Evolutionary conservation across 2,888 invertebrate genomes (phyloP).

Genomic region (Heliconius hortense): DNA sequence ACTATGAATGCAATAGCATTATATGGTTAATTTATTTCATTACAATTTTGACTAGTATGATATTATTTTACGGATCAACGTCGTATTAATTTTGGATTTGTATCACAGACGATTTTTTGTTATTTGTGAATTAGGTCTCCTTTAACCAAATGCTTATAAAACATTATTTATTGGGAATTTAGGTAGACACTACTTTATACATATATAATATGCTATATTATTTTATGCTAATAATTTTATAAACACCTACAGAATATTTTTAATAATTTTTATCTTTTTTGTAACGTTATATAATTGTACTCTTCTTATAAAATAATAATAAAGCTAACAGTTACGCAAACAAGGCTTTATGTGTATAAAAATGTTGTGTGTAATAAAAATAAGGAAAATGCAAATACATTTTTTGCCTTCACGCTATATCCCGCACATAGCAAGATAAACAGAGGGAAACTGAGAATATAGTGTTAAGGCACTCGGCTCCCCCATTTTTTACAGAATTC

Average conservation of each 20-base stretch:
- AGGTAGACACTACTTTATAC: constrained; percentile 1
- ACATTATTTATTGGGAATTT: background rate
- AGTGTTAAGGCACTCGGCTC: no score
- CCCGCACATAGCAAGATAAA: no score
- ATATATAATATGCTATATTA: constrained; percentile 4
- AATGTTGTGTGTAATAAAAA: background rate
- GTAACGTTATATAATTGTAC: constrained; percentile 22
- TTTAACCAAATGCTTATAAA: constrained; percentile 15
- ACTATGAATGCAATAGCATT: constrained; percentile 15
- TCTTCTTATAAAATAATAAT: constrained; percentile 2
- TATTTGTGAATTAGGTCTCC: constrained; percentile 1
- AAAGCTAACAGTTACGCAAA: constrained; percentile 14
- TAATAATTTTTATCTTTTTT: background rate
- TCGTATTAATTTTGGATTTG: constrained; percentile 31
- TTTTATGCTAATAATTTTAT: background rate
- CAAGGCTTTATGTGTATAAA: background rate
- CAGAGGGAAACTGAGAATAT: no score
- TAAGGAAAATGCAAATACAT: background rate
- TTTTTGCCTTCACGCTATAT: no score
- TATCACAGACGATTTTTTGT: constrained; percentile 35
- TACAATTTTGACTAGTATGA: constrained; percentile 38
- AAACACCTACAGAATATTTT: background rate
- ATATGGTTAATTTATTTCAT: constrained; percentile 11
- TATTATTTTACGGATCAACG: constrained; percentile 6
- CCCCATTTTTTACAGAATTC: no score